Base-by-base conservation (phyloP, 1,140 invertebrate species). In the Dysdera silvatica region DNA sequence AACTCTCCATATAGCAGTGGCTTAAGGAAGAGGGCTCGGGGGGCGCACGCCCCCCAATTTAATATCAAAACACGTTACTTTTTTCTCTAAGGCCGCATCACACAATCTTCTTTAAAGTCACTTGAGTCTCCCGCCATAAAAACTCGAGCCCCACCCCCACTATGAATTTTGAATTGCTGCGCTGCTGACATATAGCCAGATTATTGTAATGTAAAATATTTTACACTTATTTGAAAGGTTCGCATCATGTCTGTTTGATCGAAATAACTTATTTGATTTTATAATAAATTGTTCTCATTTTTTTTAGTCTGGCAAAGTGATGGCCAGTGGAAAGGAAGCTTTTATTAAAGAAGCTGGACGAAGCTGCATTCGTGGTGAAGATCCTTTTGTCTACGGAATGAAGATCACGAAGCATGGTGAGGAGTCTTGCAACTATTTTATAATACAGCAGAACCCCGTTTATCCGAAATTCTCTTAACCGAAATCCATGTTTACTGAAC, bases 281-380 rank as follows among this genome's bases (percentile, higher is more conserved):
- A 12, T n/a, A 7, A 24, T 56, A 47, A 28, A 18, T 29, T 5
- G 4, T 40, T 65, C 16, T 37, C 23, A 41, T 49, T 47, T 49
- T 18, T 49, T 31, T 4, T 16, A 72, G 71, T 67, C 85, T 3
- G 85, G 84, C 1, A 78, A 81, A 20, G 84, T 85, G 18, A 74
- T 84, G 0, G 80, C 78, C 16, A 78, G 81, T n/a, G 80, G 81
- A 29, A 82, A 85, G 70, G 83, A 84, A 62, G 71, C 76, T 37
- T 83, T 80, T 63, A 84, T 85, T 51, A 85, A 82, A 67, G 85
- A 87, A 75, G 84, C 85, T 35, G 84, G 85, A 0, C 80, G 82
- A 68, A 83, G 84, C 70, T 87, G 85, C 70, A 77, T 82, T 60
- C 75, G 85, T 66, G 78, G 81, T 65, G 80, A 84, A 14, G 79